A percentile compares a stretch with the other conserved stretches of the same genome.
These are phyloP conservation scores for Aegypius monachus DNA, from an alignment of 2,113 vertebrate species.

Conservation along the genomic window DNA sequence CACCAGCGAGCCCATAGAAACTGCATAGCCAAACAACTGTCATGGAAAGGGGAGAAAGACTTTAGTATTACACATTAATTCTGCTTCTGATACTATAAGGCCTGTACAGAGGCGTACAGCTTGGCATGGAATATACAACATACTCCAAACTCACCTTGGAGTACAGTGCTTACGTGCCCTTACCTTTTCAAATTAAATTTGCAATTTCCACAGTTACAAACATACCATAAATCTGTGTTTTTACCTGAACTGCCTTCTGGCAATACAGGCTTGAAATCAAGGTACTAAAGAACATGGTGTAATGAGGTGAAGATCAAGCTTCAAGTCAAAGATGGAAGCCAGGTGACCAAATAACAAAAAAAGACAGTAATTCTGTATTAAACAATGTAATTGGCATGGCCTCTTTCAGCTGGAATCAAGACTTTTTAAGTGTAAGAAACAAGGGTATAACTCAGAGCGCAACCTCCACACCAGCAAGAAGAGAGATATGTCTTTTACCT, in stretches of 20 bases:
- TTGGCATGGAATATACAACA: not conserved
- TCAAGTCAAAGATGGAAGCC: not conserved
- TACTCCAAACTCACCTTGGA: not conserved
- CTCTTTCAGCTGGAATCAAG: not conserved
- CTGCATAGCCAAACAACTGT: not conserved
- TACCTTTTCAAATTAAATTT: not conserved
- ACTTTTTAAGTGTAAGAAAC: not conserved
- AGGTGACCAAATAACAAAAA: not conserved
- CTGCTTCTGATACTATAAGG: not conserved
- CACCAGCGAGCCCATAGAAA: not conserved
- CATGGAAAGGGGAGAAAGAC: not conserved
- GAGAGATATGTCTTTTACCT: not conserved
- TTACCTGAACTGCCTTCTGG: not conserved
- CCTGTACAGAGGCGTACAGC: not conserved
- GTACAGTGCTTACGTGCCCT: not conserved
- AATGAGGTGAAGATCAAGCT: not conserved
- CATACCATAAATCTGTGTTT: not conserved
- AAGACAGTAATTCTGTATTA: not conserved
- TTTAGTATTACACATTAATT: not conserved
- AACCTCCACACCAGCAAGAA: not conserved
- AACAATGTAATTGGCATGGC: not conserved
- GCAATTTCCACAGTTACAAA: not conserved
- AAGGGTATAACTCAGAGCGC: not conserved
- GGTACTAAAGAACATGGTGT: not conserved
- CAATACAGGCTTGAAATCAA: not conserved